phyloP scores from a whole-genome alignment of 2,113 vertebrate genomes.

The Osmerus mordax region DNA sequence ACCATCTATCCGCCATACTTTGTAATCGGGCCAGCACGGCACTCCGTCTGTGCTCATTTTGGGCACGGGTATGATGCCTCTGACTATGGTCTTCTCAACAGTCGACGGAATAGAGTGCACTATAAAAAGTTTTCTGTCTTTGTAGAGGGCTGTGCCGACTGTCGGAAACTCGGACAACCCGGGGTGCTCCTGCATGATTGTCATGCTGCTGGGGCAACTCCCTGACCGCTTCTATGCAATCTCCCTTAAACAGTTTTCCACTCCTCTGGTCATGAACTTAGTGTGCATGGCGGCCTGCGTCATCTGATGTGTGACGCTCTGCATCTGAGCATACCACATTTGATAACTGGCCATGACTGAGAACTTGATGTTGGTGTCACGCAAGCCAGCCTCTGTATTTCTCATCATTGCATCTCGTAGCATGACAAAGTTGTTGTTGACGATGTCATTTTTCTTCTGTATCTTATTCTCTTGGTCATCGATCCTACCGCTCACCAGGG shows the following conservation, averaged over 20 bases:
- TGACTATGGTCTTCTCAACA: neutral
- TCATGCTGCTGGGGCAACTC: neutral
- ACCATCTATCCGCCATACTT: no score
- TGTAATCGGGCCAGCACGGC: no score
- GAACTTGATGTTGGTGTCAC: slow-evolving; percentile 14
- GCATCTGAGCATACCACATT: slow-evolving; percentile 2
- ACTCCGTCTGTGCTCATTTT: no score
- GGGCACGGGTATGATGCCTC: no score
- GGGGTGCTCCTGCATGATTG: neutral
- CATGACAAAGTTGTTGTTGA: slow-evolving; percentile 7
- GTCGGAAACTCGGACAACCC: neutral
- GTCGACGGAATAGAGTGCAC: neutral
- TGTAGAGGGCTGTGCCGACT: neutral
- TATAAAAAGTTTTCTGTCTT: slow-evolving; percentile 2
- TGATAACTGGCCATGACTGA: neutral
- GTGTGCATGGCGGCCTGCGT: slow-evolving; percentile 1
- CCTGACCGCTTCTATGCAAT: neutral
- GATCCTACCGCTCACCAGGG: neutral
- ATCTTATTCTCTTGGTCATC: neutral
- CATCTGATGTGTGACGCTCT: slow-evolving; percentile 7
- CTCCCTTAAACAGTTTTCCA: neutral
- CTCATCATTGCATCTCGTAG: neutral
- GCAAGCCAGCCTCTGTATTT: neutral
- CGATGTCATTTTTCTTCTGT: neutral
- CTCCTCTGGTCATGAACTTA: slow-evolving; percentile 5